These are phyloP conservation scores for Pocota personata DNA, from an alignment of 2,888 invertebrate species.

Conservation along the genomic window DNA sequence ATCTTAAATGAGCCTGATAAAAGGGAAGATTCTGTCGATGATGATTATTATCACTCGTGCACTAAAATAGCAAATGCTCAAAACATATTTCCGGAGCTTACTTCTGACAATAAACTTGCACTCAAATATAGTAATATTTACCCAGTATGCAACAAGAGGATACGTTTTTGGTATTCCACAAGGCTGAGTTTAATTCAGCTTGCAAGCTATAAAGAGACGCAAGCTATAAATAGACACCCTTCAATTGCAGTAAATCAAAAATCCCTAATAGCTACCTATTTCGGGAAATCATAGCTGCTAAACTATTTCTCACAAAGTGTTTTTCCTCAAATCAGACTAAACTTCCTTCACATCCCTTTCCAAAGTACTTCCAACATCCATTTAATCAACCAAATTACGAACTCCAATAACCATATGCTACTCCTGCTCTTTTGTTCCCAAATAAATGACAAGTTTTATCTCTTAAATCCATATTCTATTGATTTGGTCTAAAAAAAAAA, in stretches of 20 bases:
- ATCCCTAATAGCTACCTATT: background rate
- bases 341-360: background rate
- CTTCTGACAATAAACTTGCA: too few relatives aligned
- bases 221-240: too few relatives aligned
- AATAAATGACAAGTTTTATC: slow-evolving; percentile 48
- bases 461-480: slow-evolving; percentile 47
- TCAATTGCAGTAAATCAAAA: background rate
- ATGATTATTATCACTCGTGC: too few relatives aligned
- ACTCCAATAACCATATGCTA: slow-evolving; percentile 48
- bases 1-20: too few relatives aligned
- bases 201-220: too few relatives aligned
- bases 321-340: background rate
- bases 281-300: background rate
- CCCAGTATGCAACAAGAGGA: too few relatives aligned
- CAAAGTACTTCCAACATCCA: background rate
- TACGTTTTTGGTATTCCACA: too few relatives aligned
- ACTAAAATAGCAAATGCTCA: too few relatives aligned
- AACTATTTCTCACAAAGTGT: background rate
- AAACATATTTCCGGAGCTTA: too few relatives aligned
- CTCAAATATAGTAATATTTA: too few relatives aligned
- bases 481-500: slow-evolving; percentile 38
- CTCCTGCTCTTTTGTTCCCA: slow-evolving; percentile 6
- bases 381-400: slow-evolving; percentile 38
- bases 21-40: too few relatives aligned
- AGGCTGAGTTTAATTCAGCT: too few relatives aligned